Evolutionary conservation across 2,113 vertebrate genomes (phyloP), one percentile per base, ranked within the genome.

Genomic region (Corythoichthys haematopterus): DNA sequence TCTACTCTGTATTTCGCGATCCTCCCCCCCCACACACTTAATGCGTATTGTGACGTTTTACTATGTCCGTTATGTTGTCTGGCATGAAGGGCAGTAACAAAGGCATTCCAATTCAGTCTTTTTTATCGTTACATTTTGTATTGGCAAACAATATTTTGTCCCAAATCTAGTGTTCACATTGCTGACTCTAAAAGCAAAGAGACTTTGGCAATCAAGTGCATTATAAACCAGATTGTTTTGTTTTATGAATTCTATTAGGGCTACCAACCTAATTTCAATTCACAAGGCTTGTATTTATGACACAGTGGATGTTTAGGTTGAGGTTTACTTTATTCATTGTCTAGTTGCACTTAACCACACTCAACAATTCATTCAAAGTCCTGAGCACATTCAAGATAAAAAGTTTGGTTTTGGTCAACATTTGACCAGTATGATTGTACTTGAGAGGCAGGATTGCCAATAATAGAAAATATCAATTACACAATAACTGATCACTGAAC

Each of bases 311-410:
- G 6, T 72, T 75, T 38, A 71, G 45, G 70, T 63, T 65, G 45
- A 58, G 52, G 50, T 57, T 81, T 71, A 9, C 76, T 90, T 90
- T 87, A 88, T 88, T 91, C 66, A 74, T 85, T 52, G 40, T 80
- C 74, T 83, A 70, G 66, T 64, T 67, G 85, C 83, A 82, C 63
- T 75, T 76, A 70, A 80, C 69, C 62, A 68, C 60, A 77, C 72
- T 86, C 66, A 70, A 78, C 76, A 83, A 75, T 82, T 70, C 79
- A 88, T 85, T 86, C 61, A 88, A 87, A 90, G 84, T 89, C 91
- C 90, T 92, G 90, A 92, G 91, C 86, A 88, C 79, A 89, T 82
- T 82, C 81, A 86, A 85, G 83, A 84, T 85, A 87, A 88, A 88
- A 84, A 85, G 81, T 84, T 85, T 85, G 74, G 83, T 87, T 90